Evolutionary conservation across 2,888 invertebrate genomes (phyloP), one percentile per base, ranked within the genome.

Genomic region (Andrena bicolor): DNA sequence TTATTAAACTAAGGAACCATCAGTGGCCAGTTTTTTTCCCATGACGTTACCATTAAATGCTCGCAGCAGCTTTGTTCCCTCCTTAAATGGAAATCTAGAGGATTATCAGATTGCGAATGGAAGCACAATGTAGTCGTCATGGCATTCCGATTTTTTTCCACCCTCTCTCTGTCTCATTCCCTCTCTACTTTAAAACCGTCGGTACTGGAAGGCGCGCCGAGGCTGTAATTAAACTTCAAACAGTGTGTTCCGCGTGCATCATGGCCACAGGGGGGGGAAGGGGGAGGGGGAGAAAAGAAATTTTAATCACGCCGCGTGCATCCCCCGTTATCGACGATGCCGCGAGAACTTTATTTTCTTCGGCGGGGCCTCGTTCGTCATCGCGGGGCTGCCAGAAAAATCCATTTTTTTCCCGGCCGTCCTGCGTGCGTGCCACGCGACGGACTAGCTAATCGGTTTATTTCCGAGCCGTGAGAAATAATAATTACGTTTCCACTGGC

Each of bases 391-490:
- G 26, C 6, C 23, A 64, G 71, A 76, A 76, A 77, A 84, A 87
- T 79, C 58, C 82, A 80, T 86, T 87, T 87, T 85, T 80, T 80
- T 16, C 0, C 78, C 84, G 61, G 41, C 66, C 76, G 80, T 80
- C 84, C 82, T 77, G 41, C 81, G 64, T 61, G 63, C 77, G 77
- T 68, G 64, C 32, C 20, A 51, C 61, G 66, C 61, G 56, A 20
- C 58, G 66, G 48, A 23, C 76, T 74, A 78, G 86, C 82, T 84
- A 86, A 86, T 78, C 78, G 74, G 70, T 79, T 86, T 84, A 84
- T 80, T 77, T 76, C 56, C 80, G 78, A 83, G 73, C 74, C 83
- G 76, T 75, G 69, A 82, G 76, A 73, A 83, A 82, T 81, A 86
- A 85, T 83, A 85, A 86, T 77, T 81, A 76, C 75, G 35, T 83